A percentile compares a stretch with the other conserved stretches of the same genome.
These are phyloP conservation scores for Drosophila littoralis DNA, from an alignment of 1,140 invertebrate genomes.

Conservation along the genomic window DNA sequence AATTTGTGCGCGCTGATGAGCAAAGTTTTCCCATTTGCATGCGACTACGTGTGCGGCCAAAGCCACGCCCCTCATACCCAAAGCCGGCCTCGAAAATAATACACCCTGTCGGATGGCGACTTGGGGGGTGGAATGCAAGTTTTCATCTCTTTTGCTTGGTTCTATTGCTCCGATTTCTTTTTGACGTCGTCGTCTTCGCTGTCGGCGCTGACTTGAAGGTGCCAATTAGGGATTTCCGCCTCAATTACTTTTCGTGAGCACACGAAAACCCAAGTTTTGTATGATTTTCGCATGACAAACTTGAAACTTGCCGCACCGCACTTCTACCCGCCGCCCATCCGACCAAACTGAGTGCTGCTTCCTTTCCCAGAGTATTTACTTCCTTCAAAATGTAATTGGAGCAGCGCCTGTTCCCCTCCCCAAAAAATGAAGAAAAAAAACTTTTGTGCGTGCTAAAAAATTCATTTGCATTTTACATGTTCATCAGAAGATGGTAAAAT, in stretches of 20 bases:
- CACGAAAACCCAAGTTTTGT: slow-evolving; percentile 79
- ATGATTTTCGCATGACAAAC: slow-evolving; percentile 83
- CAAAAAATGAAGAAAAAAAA: slow-evolving; percentile 2
- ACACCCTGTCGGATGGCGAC: not conserved
- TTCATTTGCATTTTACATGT: slow-evolving; percentile 72
- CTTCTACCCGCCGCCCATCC: not conserved
- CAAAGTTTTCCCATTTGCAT: slow-evolving; percentile 83
- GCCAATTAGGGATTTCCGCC: slow-evolving; percentile 82
- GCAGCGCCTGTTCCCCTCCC: not conserved
- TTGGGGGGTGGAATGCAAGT: slow-evolving; percentile 33
- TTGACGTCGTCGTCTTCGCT: slow-evolving; percentile 11
- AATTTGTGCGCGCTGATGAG: slow-evolving; percentile 82
- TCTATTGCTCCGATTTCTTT: slow-evolving; percentile 35
- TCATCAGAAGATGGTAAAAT: slow-evolving; percentile 49
- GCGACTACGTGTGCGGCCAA: slow-evolving; percentile 62
- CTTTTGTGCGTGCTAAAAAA: slow-evolving; percentile 65
- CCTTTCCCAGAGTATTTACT: slow-evolving; percentile 53
- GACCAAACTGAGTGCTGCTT: slow-evolving; percentile 44
- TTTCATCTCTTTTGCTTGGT: slow-evolving; percentile 25
- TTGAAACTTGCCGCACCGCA: slow-evolving; percentile 57
- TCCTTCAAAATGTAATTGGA: slow-evolving; percentile 54
- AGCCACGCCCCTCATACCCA: slow-evolving; percentile 24
- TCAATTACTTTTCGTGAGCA: slow-evolving; percentile 79
- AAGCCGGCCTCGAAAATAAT: not conserved
- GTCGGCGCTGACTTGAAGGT: slow-evolving; percentile 66